Evolutionary conservation across 2,113 vertebrate genomes (phyloP).

Genomic region (Nothobranchius kuhntae): DNA sequence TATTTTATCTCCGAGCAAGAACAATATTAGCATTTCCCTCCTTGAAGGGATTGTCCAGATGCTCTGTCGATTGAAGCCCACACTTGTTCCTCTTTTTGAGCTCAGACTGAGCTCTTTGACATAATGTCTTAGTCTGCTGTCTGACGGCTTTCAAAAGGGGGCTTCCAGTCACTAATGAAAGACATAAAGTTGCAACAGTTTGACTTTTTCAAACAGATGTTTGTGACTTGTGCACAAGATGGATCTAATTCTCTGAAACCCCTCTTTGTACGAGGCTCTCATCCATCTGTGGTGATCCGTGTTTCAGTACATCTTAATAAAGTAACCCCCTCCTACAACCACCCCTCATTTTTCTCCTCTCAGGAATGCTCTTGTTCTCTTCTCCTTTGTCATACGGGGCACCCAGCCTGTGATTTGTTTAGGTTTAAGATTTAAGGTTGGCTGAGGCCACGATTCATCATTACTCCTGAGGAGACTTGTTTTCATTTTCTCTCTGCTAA

Average conservation of each 20-base stretch:
- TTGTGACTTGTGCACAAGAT: conserved; percentile 65
- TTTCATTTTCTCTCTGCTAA: conserved; percentile 58
- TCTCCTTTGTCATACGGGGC: conserved; percentile 75
- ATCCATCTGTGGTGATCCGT: conserved; percentile 78
- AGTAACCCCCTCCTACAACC: conserved; percentile 75
- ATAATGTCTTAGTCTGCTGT: conserved; percentile 46
- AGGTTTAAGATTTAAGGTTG: conserved; percentile 76
- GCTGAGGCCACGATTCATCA: conserved; percentile 78
- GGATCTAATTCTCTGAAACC: conserved; percentile 70
- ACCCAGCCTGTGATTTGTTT: conserved; percentile 78
- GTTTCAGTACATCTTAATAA: conserved; percentile 84
- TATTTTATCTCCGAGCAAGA: conserved; percentile 67
- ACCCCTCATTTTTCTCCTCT: conserved; percentile 72
- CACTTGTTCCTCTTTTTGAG: conserved; percentile 25
- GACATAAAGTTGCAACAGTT: conserved; percentile 56
- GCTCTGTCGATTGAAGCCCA: conserved; percentile 47
- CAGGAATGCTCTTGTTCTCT: conserved; percentile 83
- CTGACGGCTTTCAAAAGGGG: conserved; percentile 27
- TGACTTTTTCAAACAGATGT: conserved; percentile 73
- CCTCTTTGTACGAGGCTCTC: conserved; percentile 68
- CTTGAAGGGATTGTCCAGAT: conserved; percentile 46
- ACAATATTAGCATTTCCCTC: conserved; percentile 62
- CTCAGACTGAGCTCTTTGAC: conserved; percentile 22
- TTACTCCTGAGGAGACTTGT: conserved; percentile 73
- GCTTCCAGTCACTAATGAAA: conserved; percentile 51